Base-by-base conservation (phyloP, 2,888 invertebrate species). In the Heliconius hortense region DNA sequence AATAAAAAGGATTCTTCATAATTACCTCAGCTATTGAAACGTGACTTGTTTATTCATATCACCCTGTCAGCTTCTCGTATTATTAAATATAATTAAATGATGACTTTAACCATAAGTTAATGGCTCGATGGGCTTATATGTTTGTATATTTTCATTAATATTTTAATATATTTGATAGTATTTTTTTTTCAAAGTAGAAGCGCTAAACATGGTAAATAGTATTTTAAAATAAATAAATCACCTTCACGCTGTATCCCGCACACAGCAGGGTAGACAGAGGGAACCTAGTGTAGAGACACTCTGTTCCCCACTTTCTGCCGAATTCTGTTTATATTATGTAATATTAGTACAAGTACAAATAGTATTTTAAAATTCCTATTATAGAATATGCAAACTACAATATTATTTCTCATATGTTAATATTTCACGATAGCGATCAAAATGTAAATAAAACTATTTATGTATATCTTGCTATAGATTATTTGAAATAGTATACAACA, bases 61-160 rank as follows among this genome's bases (percentile, higher is more conserved):
- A 69, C 64, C 24, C 28, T 64, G 64, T 43, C 70, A 70, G 70
- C 63, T 75, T 53, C 39, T n/a, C 69, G 64, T 64, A 64, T 48
- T 71, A 72, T 73, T 76, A 77, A 75, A 72, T 75, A 71, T 77
- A 77, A 79, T 76, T 77, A 77, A 75, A 75, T 73, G 71, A 72
- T 68, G 67, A 63, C 71, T 67, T 39, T 70, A 73, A 48, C 39
- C 59, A 71, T 39, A 15, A 64, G 39, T 71, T 74, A 48, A 69
- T 60, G 72, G 60, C 64, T 64, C 13, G 75, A 53, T 53, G 35
- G 48, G 69, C 72, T 28, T 69, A 39, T 63, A 76, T 63, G 72
- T 76, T 48, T 48, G 74, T 74, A 78, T 63, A 68, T 77, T 73
- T 75, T 63, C 83, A 84, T 87, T 85, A 85, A 83, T 86, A 60